Base-by-base conservation (phyloP, 2,113 vertebrate genomes). In the Onychostruthus taczanowskii region DNA sequence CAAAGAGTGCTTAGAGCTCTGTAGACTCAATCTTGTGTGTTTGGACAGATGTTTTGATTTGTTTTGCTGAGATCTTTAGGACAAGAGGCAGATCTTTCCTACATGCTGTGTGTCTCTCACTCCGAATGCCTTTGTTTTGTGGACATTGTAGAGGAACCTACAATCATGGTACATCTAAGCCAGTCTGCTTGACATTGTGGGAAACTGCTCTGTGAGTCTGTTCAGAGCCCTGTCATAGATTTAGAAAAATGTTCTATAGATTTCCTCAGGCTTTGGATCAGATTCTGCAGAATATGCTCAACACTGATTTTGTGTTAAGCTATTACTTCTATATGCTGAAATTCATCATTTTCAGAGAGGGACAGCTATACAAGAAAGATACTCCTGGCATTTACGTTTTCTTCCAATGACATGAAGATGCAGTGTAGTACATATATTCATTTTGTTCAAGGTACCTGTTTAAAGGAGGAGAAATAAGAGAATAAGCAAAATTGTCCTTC, bases 41-140 rank as follows among this genome's bases (percentile, higher is more conserved):
- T 70, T 41, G 50, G 46, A 30, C n/a, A 58, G 67, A 35, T 52
- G 30, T 81, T 90, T 58, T 62, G 43, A 50, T 94, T 84, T 85
- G n/a, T 88, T 85, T 94, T 80, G 58, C 72, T 88, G 82, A 80
- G 63, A 43, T 84, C 58, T 35, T 58, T 74, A 92, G 83, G 75
- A 53, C 46, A 66, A 35, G 31, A 69, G 37, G 63, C 62, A 69
- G 80, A 67, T 46, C 31, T 85, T 41, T 85, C 37, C 33, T 83
- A 10, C 5, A 8, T 13, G 37, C 72, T 77, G 28, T 59, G 44
- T 72, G 49, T 53, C 67, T 72, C 58, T 74, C 31, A 52, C 44
- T 77, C 55, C 0, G 0, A 67, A 47, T 46, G 59, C 41, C 72
- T 92, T 49, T 2, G 4, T 53, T 73, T 66, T 0, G 1, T 73